Evolutionary conservation across 2,113 vertebrate species (phyloP), one percentile per base, ranked within the genome.

Genomic region (Siniperca chuatsi): DNA sequence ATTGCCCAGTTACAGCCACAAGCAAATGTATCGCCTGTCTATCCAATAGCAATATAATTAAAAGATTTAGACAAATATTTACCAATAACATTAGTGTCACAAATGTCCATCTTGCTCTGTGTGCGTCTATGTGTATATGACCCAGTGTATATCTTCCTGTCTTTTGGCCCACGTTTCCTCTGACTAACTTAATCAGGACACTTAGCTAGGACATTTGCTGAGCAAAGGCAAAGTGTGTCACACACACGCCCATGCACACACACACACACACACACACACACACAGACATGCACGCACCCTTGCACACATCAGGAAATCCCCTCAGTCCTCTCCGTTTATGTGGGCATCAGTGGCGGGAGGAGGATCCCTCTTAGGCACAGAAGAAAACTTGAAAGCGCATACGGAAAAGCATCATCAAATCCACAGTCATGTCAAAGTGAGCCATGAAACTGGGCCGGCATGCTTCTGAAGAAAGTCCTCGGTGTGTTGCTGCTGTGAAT

Each of bases 161-260:
- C 48, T 74, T 37, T 73, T 76, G 68, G 42, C 29, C 77, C n/a
- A 86, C 12, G 29, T 89, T 92, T 90, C 84, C 87, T 85, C 68
- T 67, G 35, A 80, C 81, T 87, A 93, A 93, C 85, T 87, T 92
- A 94, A 93, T 94, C 91, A 90, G 91, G 87, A 77, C 93, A 90
- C 64, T 86, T 86, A 92, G 93, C 83, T 86, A 86, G 92, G 91
- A 88, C 89, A 81, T 83, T 81, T 54, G 44, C 87, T 9, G 44
- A 60, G 78, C 79, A 73, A 84, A 88, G 68, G 57, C 80, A 90
- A 89, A 92, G 86, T 87, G 85, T 91, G 82, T 90, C 90, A 85
- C 82, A 83, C 83, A 80, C 65, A 72, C 76, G 7, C 67, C 37
- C 40, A 44, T 44, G 23, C 73, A 23, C 66, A 58, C 67, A 40